phyloP scores from a whole-genome alignment of 64 coral and sea anemone genomes.

The Dendronephthya gigantea region DNA sequence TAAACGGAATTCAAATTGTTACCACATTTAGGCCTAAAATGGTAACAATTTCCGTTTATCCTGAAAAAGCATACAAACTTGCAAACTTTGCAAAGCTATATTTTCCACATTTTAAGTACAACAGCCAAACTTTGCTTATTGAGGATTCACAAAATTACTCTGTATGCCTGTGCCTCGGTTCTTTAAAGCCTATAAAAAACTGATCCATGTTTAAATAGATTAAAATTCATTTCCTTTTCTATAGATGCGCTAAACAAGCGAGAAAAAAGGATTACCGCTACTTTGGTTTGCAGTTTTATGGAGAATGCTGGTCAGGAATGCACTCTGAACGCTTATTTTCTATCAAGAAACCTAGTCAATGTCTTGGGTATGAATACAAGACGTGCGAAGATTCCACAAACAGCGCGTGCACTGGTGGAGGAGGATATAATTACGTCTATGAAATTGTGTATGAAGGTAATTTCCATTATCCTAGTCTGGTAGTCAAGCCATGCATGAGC shows the following conservation, averaged over 20 bases:
- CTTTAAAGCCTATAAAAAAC: no score
- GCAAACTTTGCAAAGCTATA: no score
- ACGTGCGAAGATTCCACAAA: neutral
- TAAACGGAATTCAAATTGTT: no score
- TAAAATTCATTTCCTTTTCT: neutral
- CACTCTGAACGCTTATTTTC: neutral
- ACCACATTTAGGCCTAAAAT: no score
- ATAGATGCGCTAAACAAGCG: neutral
- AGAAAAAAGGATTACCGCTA: neutral
- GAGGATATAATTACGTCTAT: neutral
- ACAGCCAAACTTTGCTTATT: no score
- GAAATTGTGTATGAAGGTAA: neutral
- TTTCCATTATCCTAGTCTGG: neutral
- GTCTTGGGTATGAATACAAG: neutral
- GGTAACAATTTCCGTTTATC: no score
- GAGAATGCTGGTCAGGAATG: constrained; percentile 1
- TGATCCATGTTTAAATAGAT: neutral
- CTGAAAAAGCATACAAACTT: no score
- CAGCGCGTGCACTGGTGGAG: neutral
- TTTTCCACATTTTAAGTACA: no score
- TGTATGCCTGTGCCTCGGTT: no score
- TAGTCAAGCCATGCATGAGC: no score
- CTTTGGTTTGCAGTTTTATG: constrained; percentile 13
- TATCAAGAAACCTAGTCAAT: neutral
- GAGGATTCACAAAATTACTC: no score